phyloP scores from a whole-genome alignment of 2,888 invertebrate species.

The Meta bourneti region DNA sequence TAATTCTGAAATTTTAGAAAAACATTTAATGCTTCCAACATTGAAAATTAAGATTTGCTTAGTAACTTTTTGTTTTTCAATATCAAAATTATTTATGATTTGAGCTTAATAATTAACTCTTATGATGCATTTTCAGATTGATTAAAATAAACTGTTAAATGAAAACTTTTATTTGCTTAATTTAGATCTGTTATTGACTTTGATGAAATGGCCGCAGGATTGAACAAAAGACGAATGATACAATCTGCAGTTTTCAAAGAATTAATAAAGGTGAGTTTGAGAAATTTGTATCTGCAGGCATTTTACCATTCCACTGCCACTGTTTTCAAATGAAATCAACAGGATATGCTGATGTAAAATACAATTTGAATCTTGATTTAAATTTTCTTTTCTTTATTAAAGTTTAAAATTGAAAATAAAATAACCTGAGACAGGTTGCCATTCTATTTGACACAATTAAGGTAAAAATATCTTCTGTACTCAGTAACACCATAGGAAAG shows the following conservation, averaged over 20 bases:
- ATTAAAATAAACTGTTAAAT: no score
- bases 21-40: no score
- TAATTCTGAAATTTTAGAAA: no score
- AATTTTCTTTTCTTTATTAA: no score
- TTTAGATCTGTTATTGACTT: slow-evolving; percentile 95
- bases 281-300: not conserved
- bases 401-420: not conserved
- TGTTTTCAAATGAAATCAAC: not conserved
- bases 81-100: no score
- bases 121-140: no score
- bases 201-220: slow-evolving; percentile 98
- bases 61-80: not conserved
- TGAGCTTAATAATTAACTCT: no score
- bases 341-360: not conserved
- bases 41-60: not conserved
- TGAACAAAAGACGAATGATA: slow-evolving; percentile 98
- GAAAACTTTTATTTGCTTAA: not conserved
- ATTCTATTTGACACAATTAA: no score
- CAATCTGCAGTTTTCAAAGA: slow-evolving; percentile 99
- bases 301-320: not conserved
- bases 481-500: no score
- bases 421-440: no score
- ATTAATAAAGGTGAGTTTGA: slow-evolving; percentile 91
- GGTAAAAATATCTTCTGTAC: no score
- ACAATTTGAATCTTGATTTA: not conserved